A percentile compares a stretch with the other conserved stretches of the same genome.
Conservation (phyloP, 2,113 vertebrate species). For the Pheucticus melanocephalus region DNA sequence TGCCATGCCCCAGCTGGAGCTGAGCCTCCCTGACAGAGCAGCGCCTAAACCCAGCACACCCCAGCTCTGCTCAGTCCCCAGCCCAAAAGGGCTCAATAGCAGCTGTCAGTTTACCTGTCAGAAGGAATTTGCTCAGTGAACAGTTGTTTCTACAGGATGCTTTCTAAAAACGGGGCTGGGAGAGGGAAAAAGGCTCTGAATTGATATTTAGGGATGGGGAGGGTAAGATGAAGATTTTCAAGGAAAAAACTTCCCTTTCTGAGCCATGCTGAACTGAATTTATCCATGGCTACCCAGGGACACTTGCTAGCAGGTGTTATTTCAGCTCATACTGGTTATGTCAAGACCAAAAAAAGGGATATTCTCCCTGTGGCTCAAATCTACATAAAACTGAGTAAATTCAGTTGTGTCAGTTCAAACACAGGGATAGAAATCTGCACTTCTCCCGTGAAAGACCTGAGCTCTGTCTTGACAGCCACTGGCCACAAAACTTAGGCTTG, state of each 20-base stretch:
- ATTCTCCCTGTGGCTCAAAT: neutral
- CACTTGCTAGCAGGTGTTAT: neutral
- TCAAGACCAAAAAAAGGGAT: rapidly evolving
- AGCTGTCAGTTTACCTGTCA: neutral
- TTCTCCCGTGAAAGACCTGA: neutral
- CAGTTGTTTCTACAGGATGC: neutral
- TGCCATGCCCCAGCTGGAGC: neutral
- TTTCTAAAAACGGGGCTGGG: neutral
- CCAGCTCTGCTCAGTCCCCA: neutral
- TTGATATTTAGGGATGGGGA: neutral
- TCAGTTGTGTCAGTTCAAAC: neutral
- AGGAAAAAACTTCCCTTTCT: neutral
- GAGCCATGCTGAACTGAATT: neutral
- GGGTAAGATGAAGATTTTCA: neutral
- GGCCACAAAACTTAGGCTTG: neutral
- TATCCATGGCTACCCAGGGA: neutral
- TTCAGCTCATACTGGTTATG: neutral
- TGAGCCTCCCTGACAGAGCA: neutral
- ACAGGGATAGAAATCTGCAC: neutral
- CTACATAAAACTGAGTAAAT: neutral
- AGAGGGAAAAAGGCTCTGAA: neutral
- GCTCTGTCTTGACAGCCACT: rapidly evolving
- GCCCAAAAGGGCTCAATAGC: neutral
- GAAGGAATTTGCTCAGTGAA: neutral
- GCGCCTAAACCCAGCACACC: rapidly evolving